These are phyloP conservation scores for Sinotaia quadrata DNA, from an alignment of 2,888 invertebrate species.

Conservation along the genomic window DNA sequence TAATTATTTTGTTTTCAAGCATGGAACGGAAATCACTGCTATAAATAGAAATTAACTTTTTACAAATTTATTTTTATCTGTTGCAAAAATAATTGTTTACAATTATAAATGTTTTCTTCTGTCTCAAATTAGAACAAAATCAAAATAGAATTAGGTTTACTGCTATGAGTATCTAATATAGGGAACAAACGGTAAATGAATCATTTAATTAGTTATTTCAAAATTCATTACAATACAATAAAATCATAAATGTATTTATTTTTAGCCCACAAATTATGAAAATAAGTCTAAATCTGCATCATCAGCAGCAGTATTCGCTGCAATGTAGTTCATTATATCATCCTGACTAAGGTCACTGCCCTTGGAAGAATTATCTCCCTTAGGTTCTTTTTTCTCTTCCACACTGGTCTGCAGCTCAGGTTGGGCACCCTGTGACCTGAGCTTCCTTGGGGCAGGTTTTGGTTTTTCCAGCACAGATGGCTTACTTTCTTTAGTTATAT, in stretches of 20 bases:
- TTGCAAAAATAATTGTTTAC: no score
- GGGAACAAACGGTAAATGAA: no score
- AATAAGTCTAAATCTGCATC: conserved; percentile 56
- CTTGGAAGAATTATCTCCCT: background rate
- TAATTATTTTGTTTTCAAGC: no score
- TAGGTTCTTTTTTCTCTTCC: conserved; percentile 14
- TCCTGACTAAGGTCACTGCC: conserved; percentile 37
- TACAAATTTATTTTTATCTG: no score
- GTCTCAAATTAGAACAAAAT: no score
- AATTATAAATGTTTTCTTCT: no score
- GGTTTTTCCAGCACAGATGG: conserved; percentile 37
- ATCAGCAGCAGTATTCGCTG: conserved; percentile 41
- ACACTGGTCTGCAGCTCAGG: conserved; percentile 2
- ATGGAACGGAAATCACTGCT: no score
- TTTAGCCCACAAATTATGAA: conserved; percentile 40
- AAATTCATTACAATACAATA: no score
- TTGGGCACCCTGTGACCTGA: background rate
- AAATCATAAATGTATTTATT: background rate
- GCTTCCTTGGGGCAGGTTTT: conserved; percentile 22
- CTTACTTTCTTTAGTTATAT: conserved; percentile 29
- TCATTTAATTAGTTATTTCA: no score
- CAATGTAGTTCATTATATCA: conserved; percentile 59
- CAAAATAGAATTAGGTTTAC: no score
- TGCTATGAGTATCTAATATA: no score
- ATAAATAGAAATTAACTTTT: no score